Evolutionary conservation across 2,797 vertebrate species (phyloP).

Genomic region (Alcedo atthis): DNA sequence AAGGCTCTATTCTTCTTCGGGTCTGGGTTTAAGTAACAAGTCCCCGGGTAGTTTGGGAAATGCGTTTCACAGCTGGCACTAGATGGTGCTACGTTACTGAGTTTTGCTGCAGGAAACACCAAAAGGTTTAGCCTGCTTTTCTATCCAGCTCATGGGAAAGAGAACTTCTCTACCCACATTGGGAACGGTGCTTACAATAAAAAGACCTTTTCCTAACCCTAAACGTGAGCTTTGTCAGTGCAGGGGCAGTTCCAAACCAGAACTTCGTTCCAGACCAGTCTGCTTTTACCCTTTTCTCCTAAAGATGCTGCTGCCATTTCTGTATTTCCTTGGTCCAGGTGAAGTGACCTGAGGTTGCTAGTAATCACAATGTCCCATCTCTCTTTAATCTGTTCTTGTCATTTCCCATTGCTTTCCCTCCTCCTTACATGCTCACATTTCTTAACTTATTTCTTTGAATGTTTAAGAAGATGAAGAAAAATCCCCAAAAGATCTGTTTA

Average conservation of each 20-base stretch:
- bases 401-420: neutral
- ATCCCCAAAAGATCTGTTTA: neutral
- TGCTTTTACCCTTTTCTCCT: neutral
- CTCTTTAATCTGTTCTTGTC: neutral
- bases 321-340: neutral
- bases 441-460: neutral
- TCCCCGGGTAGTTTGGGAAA: neutral
- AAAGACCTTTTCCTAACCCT: neutral
- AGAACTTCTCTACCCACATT: rapidly evolving
- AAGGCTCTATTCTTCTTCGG: neutral
- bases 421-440: neutral
- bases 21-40: rapidly evolving
- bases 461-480: neutral
- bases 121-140: rapidly evolving
- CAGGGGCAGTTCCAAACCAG: neutral
- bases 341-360: neutral
- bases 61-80: neutral
- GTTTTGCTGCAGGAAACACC: neutral
- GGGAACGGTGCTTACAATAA: rapidly evolving
- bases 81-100: constrained; percentile 53
- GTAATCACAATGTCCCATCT: neutral
- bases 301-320: neutral
- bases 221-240: neutral
- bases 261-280: neutral
- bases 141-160: rapidly evolving